phyloP scores from a whole-genome alignment of 2,113 vertebrate genomes.

The Ciconia stormi region DNA sequence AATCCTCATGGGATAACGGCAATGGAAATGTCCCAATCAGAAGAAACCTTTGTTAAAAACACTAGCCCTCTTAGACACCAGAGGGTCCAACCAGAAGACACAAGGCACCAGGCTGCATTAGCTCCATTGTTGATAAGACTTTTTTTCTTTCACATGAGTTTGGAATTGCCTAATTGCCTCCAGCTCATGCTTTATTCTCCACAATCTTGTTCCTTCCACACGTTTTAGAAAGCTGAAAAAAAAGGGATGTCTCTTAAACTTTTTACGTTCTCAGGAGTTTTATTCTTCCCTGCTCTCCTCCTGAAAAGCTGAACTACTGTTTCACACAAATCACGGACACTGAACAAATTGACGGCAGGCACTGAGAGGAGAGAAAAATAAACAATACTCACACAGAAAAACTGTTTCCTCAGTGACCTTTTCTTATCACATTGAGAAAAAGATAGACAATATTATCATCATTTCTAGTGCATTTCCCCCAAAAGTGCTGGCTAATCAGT shows the following conservation, averaged over 20 bases:
- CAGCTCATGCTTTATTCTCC: not conserved
- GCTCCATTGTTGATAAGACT: not conserved
- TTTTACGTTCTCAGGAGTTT: not conserved
- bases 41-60: not conserved
- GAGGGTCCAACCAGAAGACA: not conserved
- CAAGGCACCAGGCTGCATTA: not conserved
- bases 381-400: not conserved
- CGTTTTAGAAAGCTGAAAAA: not conserved
- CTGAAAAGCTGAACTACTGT: not conserved
- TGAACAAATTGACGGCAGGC: not conserved
- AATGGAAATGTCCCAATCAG: not conserved
- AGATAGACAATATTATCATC: not conserved
- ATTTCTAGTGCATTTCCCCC: not conserved
- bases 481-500: constrained; percentile 23
- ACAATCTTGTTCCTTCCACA: not conserved
- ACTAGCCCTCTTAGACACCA: not conserved
- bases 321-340: not conserved
- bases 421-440: not conserved
- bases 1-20: not conserved
- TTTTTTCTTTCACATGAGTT: not conserved
- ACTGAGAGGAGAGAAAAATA: not conserved
- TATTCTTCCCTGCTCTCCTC: not conserved
- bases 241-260: not conserved
- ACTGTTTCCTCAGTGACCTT: not conserved
- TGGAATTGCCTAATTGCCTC: not conserved